Percentiles rank a stretch among this genome's conserved stretches.
phyloP scores from a whole-genome alignment of 2,797 vertebrate genomes.

The Natrix natrix region DNA sequence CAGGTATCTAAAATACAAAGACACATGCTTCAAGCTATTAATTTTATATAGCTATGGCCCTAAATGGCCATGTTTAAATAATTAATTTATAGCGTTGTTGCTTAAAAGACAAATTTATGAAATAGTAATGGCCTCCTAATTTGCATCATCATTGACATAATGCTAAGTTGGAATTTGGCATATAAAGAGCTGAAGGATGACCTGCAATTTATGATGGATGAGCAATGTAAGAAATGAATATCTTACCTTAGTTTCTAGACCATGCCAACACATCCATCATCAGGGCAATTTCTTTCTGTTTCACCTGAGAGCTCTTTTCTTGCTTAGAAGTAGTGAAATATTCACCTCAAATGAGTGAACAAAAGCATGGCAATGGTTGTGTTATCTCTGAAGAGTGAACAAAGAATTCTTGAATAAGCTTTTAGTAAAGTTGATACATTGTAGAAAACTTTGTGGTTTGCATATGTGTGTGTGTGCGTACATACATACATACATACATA shows the following conservation, averaged over 20 bases:
- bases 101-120: background rate
- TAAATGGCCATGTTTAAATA: background rate
- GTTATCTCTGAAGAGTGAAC: background rate
- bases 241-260: conserved; percentile 25
- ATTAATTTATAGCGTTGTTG: background rate
- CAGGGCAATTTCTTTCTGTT: conserved; percentile 14
- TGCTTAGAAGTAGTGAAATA: conserved; percentile 1
- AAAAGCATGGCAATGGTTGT: background rate
- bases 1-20: background rate
- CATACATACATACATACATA: rapidly evolving
- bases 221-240: conserved; percentile 7
- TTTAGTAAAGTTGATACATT: conserved; percentile 1
- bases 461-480: no score
- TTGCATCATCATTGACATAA: background rate
- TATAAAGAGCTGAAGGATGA: conserved; percentile 19
- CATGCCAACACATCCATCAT: conserved; percentile 24
- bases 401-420: conserved; percentile 2
- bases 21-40: background rate
- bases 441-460: conserved; percentile 6
- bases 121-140: background rate
- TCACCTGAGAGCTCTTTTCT: conserved; percentile 18
- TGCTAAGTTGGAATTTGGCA: background rate
- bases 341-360: conserved; percentile 16
- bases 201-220: conserved; percentile 10
- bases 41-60: background rate